A percentile compares a stretch with the other conserved stretches of the same genome.
Evolutionary conservation across 2,113 vertebrate species (phyloP).

Genomic region (Stegastes partitus): DNA sequence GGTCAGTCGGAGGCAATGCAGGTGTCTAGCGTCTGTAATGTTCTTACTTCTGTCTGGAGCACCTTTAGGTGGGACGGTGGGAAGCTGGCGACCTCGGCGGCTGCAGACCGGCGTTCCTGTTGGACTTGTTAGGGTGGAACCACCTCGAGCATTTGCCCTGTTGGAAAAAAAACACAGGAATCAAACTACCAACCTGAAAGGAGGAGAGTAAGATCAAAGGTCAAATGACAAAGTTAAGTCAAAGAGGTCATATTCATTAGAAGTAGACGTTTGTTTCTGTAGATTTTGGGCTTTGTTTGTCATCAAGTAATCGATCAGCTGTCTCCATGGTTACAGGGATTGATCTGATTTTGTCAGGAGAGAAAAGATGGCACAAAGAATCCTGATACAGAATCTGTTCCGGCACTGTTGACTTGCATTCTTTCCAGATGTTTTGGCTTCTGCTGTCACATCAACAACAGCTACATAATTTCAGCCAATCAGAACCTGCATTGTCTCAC

Average conservation of each 20-base stretch:
- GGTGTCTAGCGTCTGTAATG: background rate
- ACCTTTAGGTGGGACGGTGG: conserved; percentile 90
- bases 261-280: background rate
- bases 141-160: conserved; percentile 70
- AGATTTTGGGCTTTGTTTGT: background rate
- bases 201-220: background rate
- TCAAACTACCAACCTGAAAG: background rate
- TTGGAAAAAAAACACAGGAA: background rate
- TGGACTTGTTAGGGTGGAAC: conserved; percentile 92
- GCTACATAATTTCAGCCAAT: background rate
- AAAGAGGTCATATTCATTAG: background rate
- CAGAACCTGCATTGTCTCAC: background rate
- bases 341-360: background rate
- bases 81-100: conserved; percentile 91
- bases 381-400: too few species aligned
- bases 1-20: background rate
- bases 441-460: background rate
- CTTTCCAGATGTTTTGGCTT: conserved; percentile 1
- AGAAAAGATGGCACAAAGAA: too few species aligned
- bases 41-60: conserved; percentile 90
- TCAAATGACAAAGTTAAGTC: conserved; percentile 1
- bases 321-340: too few species aligned
- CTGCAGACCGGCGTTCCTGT: conserved; percentile 87
- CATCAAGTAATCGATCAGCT: too few species aligned
- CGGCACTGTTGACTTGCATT: background rate